Conservation (phyloP, 2,797 vertebrate genomes). For the Molossus molossus region DNA sequence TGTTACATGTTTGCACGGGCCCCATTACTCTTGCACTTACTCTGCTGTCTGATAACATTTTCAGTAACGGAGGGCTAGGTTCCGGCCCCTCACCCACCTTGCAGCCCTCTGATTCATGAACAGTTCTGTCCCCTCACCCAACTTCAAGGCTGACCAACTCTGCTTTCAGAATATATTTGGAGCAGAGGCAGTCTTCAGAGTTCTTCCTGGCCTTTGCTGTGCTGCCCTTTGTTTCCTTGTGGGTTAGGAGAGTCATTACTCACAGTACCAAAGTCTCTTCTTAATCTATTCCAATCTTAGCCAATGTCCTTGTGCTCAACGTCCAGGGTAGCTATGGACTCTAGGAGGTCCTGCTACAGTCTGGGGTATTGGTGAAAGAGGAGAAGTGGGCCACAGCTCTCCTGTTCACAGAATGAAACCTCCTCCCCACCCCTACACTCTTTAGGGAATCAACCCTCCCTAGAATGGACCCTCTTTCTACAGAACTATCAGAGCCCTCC, state of each 20-base stretch:
- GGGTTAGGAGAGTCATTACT: neutral
- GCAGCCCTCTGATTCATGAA: neutral
- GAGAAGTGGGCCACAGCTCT: neutral
- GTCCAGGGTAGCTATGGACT: neutral
- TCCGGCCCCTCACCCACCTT: neutral
- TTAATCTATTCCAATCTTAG: neutral
- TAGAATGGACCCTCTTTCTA: neutral
- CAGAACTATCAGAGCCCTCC: neutral
- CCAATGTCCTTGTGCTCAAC: neutral
- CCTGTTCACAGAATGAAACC: neutral
- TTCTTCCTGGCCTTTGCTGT: neutral
- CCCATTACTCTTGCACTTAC: neutral
- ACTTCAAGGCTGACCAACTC: neutral
- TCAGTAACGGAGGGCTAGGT: neutral
- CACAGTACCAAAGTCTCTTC: neutral
- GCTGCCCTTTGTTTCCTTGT: neutral
- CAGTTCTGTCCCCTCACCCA: neutral
- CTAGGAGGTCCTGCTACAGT: neutral
- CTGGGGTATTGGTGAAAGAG: neutral
- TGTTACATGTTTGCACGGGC: neutral
- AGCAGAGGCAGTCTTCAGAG: neutral
- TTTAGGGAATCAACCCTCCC: neutral
- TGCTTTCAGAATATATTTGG: slow-evolving; percentile 8
- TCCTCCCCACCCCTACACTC: neutral
- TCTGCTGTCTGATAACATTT: neutral